Evolutionary conservation across 2,888 invertebrate genomes (phyloP), one percentile per base, ranked within the genome.

Genomic region (Globia sparganii): DNA sequence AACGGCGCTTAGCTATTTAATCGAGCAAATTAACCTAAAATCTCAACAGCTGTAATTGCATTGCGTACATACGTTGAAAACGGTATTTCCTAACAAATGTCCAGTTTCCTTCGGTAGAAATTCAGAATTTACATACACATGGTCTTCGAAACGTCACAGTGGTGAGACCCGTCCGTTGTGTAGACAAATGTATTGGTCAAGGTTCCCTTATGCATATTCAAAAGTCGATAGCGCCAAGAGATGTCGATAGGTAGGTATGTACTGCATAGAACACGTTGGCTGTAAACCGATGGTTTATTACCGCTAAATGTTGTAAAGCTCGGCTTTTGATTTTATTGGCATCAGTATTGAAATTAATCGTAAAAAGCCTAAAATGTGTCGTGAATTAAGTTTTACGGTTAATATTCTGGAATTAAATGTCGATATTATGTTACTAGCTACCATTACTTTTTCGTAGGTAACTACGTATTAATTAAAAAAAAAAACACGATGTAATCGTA

Each of bases 141-240:
- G 89, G 78, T 80, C 79, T 84, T 85, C 13, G 74, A 77, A 70
- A 85, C 81, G 87, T 89, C 89, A 90, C 89, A 83, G 88, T 84
- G 85, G 84, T 83, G 87, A 81, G 70, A 78, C 71, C 71, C 73
- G 82, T 73, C 67, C 68, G 78, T 72, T 80, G 83, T 78, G 80
- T 86, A 88, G 89, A 92, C 90, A 88, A 89, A 90, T 92, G 90
- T 92, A 92, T 91, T 93, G 93, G 93, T 92, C 93, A 94, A 93
- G 94, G 94, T 91, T 91, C 78, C 84, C 62, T 87, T 81, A 93
- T 94, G 91, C 93, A 94, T 94, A 95, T 94, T 93, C 91, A 94
- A 76, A 78, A 74, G 72, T 61, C 72, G 86, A 87, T 78, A 81
- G 85, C 83, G 84, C 87, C 87, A 83, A 86, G 89, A 81, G 87